These are phyloP conservation scores for Kryphioiulus occultus DNA, from an alignment of 2,888 invertebrate genomes.

Conservation along the genomic window DNA sequence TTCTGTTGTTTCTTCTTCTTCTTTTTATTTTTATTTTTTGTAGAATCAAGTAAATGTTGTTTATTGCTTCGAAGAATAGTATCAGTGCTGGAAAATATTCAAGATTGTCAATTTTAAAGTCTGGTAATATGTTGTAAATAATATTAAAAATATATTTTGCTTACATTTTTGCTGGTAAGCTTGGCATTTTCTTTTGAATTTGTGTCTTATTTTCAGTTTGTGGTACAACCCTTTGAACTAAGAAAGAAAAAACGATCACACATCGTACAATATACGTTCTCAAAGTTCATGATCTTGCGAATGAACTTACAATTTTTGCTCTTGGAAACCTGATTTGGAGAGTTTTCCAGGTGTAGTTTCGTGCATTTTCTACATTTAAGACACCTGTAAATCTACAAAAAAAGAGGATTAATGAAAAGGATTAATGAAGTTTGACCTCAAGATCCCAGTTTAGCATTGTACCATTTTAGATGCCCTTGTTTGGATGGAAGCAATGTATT, in stretches of 20 bases:
- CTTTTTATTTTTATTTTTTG: neutral
- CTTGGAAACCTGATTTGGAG: neutral
- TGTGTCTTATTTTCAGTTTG: neutral
- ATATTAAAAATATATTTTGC: neutral
- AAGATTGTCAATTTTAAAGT: neutral
- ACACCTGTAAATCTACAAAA: constrained; percentile 11
- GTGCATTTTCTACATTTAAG: constrained; percentile 20
- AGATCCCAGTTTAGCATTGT: neutral
- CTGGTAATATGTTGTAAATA: neutral
- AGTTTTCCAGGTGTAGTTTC: neutral
- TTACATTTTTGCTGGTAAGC: neutral
- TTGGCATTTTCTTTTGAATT: neutral
- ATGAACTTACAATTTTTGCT: neutral
- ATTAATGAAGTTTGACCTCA: neutral
- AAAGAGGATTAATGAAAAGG: neutral
- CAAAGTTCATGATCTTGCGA: neutral
- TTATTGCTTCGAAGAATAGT: neutral
- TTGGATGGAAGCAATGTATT: neutral
- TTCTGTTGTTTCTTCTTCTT: neutral
- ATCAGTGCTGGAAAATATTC: neutral
- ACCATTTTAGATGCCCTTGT: neutral
- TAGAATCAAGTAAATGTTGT: neutral
- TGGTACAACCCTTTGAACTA: neutral
- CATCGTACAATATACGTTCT: neutral
- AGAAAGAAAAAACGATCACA: neutral